These are phyloP conservation scores for Paramormyrops kingsleyae DNA, from an alignment of 2,113 vertebrate species.

Conservation along the genomic window DNA sequence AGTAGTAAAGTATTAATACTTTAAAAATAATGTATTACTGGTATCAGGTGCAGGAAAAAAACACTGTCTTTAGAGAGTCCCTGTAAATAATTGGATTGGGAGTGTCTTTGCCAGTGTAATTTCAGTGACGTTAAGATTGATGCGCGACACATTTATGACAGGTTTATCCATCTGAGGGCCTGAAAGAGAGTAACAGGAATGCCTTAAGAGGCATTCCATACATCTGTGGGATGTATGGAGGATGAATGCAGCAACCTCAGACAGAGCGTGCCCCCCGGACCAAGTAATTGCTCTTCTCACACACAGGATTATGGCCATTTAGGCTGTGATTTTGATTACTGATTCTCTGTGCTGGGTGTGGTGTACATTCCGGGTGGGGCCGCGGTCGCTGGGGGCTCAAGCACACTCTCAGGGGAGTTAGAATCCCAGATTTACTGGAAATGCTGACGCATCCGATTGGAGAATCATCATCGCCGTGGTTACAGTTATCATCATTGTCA, in stretches of 20 bases:
- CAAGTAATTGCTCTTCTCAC: neutral
- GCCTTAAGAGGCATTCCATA: too few relatives aligned
- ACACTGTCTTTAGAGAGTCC: neutral
- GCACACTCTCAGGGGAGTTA: neutral
- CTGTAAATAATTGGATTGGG: too few relatives aligned
- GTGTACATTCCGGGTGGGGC: neutral
- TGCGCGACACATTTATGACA: neutral
- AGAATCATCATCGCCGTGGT: neutral
- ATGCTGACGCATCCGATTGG: neutral
- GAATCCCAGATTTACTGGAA: neutral
- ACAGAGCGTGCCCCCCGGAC: neutral
- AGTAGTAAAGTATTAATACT: neutral
- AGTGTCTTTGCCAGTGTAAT: too few relatives aligned
- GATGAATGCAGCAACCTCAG: neutral
- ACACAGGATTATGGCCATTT: neutral
- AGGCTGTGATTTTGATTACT: neutral
- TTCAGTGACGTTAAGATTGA: too few relatives aligned
- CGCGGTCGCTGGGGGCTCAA: neutral
- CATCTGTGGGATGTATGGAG: neutral
- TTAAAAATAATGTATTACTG: neutral
- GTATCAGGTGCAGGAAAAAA: neutral
- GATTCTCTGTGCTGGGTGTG: neutral
- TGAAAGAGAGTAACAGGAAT: neutral
- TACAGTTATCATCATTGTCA: neutral
- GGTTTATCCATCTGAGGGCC: neutral